Base-by-base conservation (phyloP, 1,140 invertebrate genomes). In the Anoplolepis gracilipes region DNA sequence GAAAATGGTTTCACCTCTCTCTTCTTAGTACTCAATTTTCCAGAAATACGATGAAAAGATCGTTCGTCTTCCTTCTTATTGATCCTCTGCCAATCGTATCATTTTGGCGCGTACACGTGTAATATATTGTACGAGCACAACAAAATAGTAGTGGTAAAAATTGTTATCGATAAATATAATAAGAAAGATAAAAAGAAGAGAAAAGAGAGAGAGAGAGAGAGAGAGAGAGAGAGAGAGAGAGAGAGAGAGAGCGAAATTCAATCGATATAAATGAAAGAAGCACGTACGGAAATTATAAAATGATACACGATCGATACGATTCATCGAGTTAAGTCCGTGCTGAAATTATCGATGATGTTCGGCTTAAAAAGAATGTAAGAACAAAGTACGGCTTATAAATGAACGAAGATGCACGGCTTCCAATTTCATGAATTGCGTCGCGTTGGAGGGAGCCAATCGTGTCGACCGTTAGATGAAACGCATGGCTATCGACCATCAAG, bases 351-450 rank as follows among this genome's bases (percentile, higher is more conserved):
- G 28, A 82, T 33, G 78, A 82, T 28, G 33, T 25, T 42, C 19
- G 13, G 13, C 39, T 73, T 82, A 46, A 82, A 46, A 82, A 88
- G 81, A 72, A 61, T 76, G 62, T 28, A 78, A 28, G 78, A 85
- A 55, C 88, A 78, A 88, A 42, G 69, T 19, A n/a, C 59, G 62
- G 72, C 76, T 65, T 70, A 76, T 86, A 88, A 89, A 79, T 65
- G 84, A 36, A 22, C 11, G 78, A 76, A 59, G 69, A 81, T 86
- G 67, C 79, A 89, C 67, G 84, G 84, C 39, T 59, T 67, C 3
- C 46, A 65, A 55, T 28, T 88, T 89, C 85, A 82, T 78, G 87
- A 86, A 65, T 30, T 55, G 55, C 22, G 57, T 72, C 73, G 55
- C 16, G 28, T 64, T 6, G 11, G 22, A 49, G 49, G 16, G 57